A percentile compares a stretch with the other conserved stretches of the same genome.
These are phyloP conservation scores for Rhyacophila brunnea DNA, from an alignment of 1,140 invertebrate species.

Conservation along the genomic window DNA sequence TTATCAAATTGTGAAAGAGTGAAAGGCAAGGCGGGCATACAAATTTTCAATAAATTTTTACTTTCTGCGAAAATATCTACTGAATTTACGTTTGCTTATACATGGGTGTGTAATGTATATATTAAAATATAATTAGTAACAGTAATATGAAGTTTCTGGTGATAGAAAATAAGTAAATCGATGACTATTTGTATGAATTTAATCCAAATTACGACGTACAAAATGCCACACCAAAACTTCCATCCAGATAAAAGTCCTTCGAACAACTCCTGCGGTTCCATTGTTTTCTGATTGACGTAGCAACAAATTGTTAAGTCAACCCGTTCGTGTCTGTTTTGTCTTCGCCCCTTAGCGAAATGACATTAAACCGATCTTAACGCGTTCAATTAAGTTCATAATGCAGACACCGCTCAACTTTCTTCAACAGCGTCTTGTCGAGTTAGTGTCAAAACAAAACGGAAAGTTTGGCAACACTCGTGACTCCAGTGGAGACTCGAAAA, in stretches of 20 bases:
- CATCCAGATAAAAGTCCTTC: neutral
- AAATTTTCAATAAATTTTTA: too few relatives aligned
- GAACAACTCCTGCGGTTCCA: neutral
- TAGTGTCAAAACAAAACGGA: conserved; percentile 28
- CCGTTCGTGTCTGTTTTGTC: too few relatives aligned
- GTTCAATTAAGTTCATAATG: conserved; percentile 29
- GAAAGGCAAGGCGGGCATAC: too few relatives aligned
- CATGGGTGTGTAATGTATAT: too few relatives aligned
- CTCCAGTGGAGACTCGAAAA: neutral
- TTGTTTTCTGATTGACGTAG: neutral
- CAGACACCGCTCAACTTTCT: conserved; percentile 15
- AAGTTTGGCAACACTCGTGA: conserved; percentile 8
- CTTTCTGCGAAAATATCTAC: too few relatives aligned
- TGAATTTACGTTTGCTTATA: too few relatives aligned
- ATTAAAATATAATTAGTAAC: too few relatives aligned
- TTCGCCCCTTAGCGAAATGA: conserved; percentile 3
- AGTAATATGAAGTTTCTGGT: too few relatives aligned
- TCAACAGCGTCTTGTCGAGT: conserved; percentile 11
- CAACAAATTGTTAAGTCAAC: neutral
- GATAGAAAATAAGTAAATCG: too few relatives aligned
- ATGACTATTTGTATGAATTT: too few relatives aligned
- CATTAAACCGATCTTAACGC: conserved; percentile 24
- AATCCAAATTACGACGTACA: neutral
- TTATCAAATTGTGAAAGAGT: too few relatives aligned
- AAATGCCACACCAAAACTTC: neutral